Percentiles rank a stretch among this genome's conserved stretches.
Evolutionary conservation across 1,140 invertebrate genomes (phyloP).

Genomic region (Heliothis virescens): DNA sequence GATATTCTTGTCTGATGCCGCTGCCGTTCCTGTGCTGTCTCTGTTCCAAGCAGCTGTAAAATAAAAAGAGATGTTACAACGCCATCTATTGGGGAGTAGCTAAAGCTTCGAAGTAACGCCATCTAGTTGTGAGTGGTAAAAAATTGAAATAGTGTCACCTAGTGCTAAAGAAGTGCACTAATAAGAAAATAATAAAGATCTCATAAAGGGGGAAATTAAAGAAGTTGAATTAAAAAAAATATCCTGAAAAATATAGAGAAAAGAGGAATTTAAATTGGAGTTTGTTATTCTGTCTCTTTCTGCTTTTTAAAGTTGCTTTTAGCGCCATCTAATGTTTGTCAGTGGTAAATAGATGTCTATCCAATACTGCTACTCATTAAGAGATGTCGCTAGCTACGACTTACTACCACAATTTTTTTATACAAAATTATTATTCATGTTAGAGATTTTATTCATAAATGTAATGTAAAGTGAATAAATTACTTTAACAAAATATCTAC

Average conservation of each 20-base stretch:
- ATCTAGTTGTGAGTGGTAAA: neutral
- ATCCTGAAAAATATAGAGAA: no score
- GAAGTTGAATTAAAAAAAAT: neutral
- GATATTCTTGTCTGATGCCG: constrained; percentile 48
- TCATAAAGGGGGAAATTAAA: neutral
- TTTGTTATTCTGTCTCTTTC: neutral
- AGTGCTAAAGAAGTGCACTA: neutral
- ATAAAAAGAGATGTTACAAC: constrained; percentile 35
- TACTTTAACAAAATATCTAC: no score
- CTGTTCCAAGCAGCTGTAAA: constrained; percentile 71
- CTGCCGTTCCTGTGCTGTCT: constrained; percentile 54
- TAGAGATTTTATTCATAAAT: no score
- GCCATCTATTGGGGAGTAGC: constrained; percentile 27
- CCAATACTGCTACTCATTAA: neutral
- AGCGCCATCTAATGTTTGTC: neutral
- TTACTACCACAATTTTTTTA: neutral
- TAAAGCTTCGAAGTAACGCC: neutral
- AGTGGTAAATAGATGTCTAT: neutral
- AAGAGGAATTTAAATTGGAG: no score
- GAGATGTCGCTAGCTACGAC: neutral
- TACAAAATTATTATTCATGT: no score
- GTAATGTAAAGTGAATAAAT: no score
- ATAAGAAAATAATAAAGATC: neutral
- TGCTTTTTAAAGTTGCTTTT: neutral
- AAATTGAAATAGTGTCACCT: neutral